Conservation (phyloP, 1,140 invertebrate genomes). For the Brachionus asplanchnoidis region DNA sequence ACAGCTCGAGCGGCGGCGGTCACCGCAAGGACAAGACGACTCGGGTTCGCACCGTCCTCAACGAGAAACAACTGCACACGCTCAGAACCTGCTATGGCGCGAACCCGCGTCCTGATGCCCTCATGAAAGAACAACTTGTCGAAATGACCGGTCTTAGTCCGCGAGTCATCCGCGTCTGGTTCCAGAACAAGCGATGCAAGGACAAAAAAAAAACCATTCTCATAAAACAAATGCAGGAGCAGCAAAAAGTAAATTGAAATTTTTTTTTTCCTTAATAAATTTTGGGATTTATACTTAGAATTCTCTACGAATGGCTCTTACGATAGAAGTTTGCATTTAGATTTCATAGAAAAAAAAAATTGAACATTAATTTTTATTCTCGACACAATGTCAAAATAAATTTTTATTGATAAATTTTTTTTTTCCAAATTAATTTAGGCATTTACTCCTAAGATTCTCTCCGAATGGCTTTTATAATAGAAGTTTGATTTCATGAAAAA, state of each 20-base stretch:
- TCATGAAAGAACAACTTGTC: slow-evolving; percentile 98
- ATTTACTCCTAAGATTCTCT: too few species aligned
- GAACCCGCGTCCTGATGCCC: slow-evolving; percentile 92
- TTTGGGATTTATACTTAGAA: too few species aligned
- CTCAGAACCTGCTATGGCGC: slow-evolving; percentile 82
- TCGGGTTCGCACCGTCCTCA: slow-evolving; percentile 89
- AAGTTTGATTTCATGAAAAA: too few species aligned
- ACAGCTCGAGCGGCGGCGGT: neutral
- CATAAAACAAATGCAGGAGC: slow-evolving; percentile 92
- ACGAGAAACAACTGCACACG: slow-evolving; percentile 96
- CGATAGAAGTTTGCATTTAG: too few species aligned
- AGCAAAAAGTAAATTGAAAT: slow-evolving; percentile 86
- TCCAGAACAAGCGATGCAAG: slow-evolving; percentile 97
- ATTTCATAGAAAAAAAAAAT: too few species aligned
- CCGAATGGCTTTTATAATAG: too few species aligned
- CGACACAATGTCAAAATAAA: neutral
- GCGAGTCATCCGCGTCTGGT: slow-evolving; percentile 94
- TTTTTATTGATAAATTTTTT: neutral
- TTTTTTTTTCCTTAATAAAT: too few species aligned
- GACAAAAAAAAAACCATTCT: slow-evolving; percentile 96
- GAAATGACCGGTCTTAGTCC: slow-evolving; percentile 96
- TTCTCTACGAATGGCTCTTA: too few species aligned
- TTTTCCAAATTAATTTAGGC: neutral
- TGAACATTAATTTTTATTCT: neutral
- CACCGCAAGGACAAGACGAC: slow-evolving; percentile 72